A percentile compares a stretch with the other conserved stretches of the same genome.
Evolutionary conservation across 2,797 vertebrate species (phyloP).

Genomic region (Neoniphon sammara): DNA sequence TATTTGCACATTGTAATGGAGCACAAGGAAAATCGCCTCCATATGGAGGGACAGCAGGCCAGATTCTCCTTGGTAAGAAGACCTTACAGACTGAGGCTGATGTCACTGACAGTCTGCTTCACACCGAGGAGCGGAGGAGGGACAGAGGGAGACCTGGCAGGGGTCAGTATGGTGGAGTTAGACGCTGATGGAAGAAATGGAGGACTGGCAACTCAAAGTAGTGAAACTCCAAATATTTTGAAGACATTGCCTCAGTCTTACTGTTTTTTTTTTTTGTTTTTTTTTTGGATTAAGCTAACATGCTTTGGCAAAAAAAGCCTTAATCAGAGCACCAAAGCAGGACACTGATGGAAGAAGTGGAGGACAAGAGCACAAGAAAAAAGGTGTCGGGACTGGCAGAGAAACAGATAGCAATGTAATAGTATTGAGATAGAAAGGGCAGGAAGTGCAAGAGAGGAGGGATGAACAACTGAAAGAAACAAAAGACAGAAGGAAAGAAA

Average conservation of each 20-base stretch:
- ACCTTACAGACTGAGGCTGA: conserved; percentile 57
- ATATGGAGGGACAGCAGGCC: conserved; percentile 67
- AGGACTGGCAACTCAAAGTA: neutral
- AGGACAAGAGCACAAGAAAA: conserved; percentile 25
- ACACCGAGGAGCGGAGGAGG: conserved; percentile 21
- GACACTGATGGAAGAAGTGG: conserved; percentile 13
- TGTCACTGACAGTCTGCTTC: conserved; percentile 64
- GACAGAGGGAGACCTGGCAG: conserved; percentile 45
- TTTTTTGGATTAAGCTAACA: too few species aligned
- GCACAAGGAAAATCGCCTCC: conserved; percentile 68
- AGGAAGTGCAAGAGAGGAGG: too few species aligned
- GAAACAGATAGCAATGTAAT: too few species aligned
- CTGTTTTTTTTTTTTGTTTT: too few species aligned
- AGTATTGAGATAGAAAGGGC: neutral
- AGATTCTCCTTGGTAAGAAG: conserved; percentile 36
- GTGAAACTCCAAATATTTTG: too few species aligned
- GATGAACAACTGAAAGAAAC: neutral
- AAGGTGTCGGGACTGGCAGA: conserved; percentile 45
- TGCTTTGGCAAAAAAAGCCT: too few species aligned
- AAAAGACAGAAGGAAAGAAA: conserved; percentile 14
- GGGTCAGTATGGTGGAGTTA: conserved; percentile 26
- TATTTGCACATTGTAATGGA: conserved; percentile 68
- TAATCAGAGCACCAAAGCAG: neutral
- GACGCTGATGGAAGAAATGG: conserved; percentile 10
- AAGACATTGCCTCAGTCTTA: too few species aligned